These are phyloP conservation scores for Pollachius pollachius DNA, from an alignment of 2,113 vertebrate species.

Conservation along the genomic window DNA sequence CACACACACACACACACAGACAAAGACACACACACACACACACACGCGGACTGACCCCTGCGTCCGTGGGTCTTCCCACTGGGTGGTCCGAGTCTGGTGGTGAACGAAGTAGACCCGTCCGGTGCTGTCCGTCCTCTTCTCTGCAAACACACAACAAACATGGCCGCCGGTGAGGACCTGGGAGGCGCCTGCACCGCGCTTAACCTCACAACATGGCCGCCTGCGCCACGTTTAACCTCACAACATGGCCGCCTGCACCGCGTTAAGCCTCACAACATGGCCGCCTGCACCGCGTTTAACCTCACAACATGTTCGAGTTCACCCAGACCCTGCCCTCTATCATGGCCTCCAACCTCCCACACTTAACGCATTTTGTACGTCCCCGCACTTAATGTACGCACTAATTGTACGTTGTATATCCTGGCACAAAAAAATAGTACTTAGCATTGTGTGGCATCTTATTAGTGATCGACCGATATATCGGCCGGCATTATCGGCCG, in stretches of 20 bases:
- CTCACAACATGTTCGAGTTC: too few relatives aligned
- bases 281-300: background rate
- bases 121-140: conserved; percentile 92
- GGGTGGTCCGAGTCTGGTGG: conserved; percentile 90
- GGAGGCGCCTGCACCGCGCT: background rate
- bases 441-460: too few relatives aligned
- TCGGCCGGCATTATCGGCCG: too few relatives aligned
- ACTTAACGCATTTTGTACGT: too few relatives aligned
- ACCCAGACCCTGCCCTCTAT: too few relatives aligned
- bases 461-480: too few relatives aligned
- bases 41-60: conserved; percentile 81
- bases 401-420: too few relatives aligned
- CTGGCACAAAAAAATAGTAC: too few relatives aligned
- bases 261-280: background rate
- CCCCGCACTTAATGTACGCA: too few relatives aligned
- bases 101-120: conserved; percentile 98
- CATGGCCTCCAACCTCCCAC: too few relatives aligned
- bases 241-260: background rate
- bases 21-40: background rate
- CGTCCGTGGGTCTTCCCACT: conserved; percentile 96
- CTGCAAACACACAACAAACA: conserved; percentile 55
- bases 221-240: background rate
- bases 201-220: background rate
- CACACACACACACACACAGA: background rate
- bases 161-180: too few relatives aligned